phyloP scores from a whole-genome alignment of 2,113 vertebrate species.

The Petaurus breviceps region DNA sequence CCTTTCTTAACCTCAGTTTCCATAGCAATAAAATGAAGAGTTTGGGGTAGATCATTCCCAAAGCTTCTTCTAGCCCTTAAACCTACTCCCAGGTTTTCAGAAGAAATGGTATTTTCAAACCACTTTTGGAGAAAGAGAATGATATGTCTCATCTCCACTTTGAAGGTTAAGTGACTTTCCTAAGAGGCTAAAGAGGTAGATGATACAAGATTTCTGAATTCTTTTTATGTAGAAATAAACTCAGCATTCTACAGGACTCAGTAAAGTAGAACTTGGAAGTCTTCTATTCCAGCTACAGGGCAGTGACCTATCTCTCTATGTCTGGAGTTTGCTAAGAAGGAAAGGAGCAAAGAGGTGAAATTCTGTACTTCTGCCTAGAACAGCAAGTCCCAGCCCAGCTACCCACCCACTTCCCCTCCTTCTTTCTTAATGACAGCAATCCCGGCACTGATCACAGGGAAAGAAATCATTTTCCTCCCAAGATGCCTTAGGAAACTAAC shows the following conservation, averaged over 20 bases:
- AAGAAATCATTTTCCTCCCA: not conserved
- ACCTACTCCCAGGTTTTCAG: not conserved
- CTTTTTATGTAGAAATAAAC: not conserved
- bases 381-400: not conserved
- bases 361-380: not conserved
- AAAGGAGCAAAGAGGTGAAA: fast-evolving
- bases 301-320: not conserved
- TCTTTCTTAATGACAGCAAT: not conserved
- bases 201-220: not conserved
- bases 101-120: not conserved
- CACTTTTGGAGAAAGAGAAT: not conserved
- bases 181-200: not conserved
- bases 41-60: not conserved
- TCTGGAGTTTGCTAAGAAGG: fast-evolving
- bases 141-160: not conserved
- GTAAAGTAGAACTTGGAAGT: not conserved
- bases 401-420: fast-evolving
- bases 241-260: not conserved
- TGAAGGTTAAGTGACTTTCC: not conserved
- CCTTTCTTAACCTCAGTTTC: not conserved
- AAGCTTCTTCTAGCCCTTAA: not conserved
- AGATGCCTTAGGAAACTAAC: not conserved
- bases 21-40: not conserved
- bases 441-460: fast-evolving
- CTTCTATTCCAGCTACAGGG: not conserved